These are phyloP conservation scores for Pollenia griseotomentosa DNA, from an alignment of 2,888 invertebrate genomes.

Conservation along the genomic window DNA sequence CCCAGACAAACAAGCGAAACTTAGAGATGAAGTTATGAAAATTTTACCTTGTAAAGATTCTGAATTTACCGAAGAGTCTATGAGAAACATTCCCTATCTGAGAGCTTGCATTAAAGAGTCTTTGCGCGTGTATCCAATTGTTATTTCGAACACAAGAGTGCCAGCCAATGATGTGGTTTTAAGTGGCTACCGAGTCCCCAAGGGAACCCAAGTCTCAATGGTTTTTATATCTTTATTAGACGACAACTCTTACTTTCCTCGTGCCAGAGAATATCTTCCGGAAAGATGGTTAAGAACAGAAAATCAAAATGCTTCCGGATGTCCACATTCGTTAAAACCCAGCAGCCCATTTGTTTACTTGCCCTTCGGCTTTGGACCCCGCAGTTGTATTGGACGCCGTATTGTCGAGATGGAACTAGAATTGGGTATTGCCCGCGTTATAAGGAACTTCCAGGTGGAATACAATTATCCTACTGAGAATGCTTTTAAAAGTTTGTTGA, in stretches of 20 bases:
- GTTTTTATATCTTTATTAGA: conserved; percentile 85
- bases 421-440: conserved; percentile 84
- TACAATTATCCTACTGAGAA: conserved; percentile 80
- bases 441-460: conserved; percentile 80
- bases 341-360: conserved; percentile 80
- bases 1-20: conserved; percentile 87
- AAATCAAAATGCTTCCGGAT: conserved; percentile 14
- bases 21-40: conserved; percentile 86
- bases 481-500: conserved; percentile 78
- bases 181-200: conserved; percentile 88
- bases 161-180: conserved; percentile 86
- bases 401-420: conserved; percentile 91
- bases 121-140: conserved; percentile 87
- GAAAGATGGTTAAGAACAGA: conserved; percentile 74
- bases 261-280: conserved; percentile 68
- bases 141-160: conserved; percentile 86
- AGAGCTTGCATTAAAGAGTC: conserved; percentile 91
- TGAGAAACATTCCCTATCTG: conserved; percentile 86
- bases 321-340: conserved; percentile 66
- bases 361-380: conserved; percentile 90
- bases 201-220: conserved; percentile 89
- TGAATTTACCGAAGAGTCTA: conserved; percentile 83
- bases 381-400: conserved; percentile 89
- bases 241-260: conserved; percentile 79
- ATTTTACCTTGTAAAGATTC: conserved; percentile 83